A percentile compares a stretch with the other conserved stretches of the same genome.
phyloP scores from a whole-genome alignment of 1,140 invertebrate species.

The Bilobella aurantiaca region DNA sequence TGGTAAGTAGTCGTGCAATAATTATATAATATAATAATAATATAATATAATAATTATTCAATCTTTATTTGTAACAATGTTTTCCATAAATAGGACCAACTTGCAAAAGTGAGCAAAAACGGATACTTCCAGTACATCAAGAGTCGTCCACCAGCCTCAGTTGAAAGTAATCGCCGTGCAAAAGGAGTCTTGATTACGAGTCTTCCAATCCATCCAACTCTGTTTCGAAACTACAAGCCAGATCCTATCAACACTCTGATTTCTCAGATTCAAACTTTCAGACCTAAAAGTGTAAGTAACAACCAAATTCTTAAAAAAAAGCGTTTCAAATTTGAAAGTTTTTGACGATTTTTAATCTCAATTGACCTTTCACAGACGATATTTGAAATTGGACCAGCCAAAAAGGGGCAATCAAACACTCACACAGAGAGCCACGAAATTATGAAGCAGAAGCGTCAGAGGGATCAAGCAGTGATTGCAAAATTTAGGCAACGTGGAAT shows the following conservation, averaged over 20 bases:
- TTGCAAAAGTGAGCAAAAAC: conserved; percentile 67
- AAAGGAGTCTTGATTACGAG: conserved; percentile 52
- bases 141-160: conserved; percentile 73
- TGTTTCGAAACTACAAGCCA: conserved; percentile 35
- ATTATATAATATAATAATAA: no score
- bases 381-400: conserved; percentile 72
- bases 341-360: background rate
- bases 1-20: conserved; percentile 59
- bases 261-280: conserved; percentile 65
- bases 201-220: conserved; percentile 51
- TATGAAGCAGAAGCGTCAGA: conserved; percentile 59
- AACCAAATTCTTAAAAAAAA: conserved; percentile 15
- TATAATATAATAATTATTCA: no score
- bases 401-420: conserved; percentile 47
- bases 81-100: conserved; percentile 49
- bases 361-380: conserved; percentile 70
- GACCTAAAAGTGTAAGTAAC: conserved; percentile 67
- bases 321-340: conserved; percentile 9
- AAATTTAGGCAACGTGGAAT: conserved; percentile 40
- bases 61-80: no score
- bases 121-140: conserved; percentile 81
- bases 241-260: conserved; percentile 35
- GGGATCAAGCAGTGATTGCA: conserved; percentile 52
- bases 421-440: conserved; percentile 48
- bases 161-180: conserved; percentile 73